Conservation (phyloP, 1,140 invertebrate genomes). For the Bombyx mori region ASM3026992v2 NC_085125.1:5503001-5503500, state of each 20-base stretch:
- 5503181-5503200: conserved; percentile 12
- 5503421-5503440: not conserved
- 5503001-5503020: too few species aligned
- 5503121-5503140: conserved; percentile 1
- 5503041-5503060: too few species aligned
- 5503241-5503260: conserved; percentile 29
- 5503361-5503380: conserved; percentile 9
- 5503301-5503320: conserved; percentile 22
- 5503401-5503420: conserved; percentile 6
- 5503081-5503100: too few species aligned
- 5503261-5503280: conserved; percentile 5
- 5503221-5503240: conserved; percentile 19
- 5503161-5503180: conserved; percentile 15
- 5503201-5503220: conserved; percentile 21
- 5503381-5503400: conserved; percentile 22
- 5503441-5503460: not conserved
- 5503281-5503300: conserved; percentile 16
- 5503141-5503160: conserved; percentile 18
- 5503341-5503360: conserved; percentile 15
- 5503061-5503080: too few species aligned
- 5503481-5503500: too few species aligned
- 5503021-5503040: too few species aligned
- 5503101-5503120: not conserved
- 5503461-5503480: too few species aligned
- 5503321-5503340: conserved; percentile 10